Conservation (phyloP, 2,113 vertebrate genomes). For the Coryphaenoides rupestris region DNA sequence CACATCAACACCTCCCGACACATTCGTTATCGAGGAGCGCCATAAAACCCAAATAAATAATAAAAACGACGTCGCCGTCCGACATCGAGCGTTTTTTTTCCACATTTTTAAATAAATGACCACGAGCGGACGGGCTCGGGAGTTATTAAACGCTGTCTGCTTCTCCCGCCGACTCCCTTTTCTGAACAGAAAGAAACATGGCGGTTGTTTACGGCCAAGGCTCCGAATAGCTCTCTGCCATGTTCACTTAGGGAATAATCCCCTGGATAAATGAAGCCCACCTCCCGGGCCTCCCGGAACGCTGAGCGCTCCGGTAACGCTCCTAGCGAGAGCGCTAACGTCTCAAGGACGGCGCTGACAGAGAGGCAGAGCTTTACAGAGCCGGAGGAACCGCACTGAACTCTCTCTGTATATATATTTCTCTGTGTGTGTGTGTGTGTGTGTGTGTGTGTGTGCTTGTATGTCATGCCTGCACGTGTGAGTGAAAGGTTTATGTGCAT, state of each 20-base stretch:
- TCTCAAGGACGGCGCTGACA: background rate
- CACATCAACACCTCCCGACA: too few species aligned
- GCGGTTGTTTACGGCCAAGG: conserved; percentile 15
- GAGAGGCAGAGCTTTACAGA: background rate
- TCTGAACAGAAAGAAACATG: conserved; percentile 12
- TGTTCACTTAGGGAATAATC: background rate
- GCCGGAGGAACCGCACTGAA: too few species aligned
- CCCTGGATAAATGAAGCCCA: background rate
- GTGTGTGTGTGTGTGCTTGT: background rate
- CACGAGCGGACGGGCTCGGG: conserved; percentile 7
- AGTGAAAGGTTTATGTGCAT: background rate
- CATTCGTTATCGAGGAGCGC: too few species aligned
- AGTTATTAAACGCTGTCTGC: conserved; percentile 27
- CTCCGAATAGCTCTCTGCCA: background rate
- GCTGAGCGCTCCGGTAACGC: too few species aligned
- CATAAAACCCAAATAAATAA: too few species aligned
- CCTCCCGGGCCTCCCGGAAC: background rate
- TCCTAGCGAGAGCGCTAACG: too few species aligned
- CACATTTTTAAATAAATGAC: conserved; percentile 4
- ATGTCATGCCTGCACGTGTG: background rate
- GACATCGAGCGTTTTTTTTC: conserved; percentile 17
- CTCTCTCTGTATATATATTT: too few species aligned
- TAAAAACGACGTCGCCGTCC: too few species aligned
- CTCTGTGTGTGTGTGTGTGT: background rate
- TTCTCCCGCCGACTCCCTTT: conserved; percentile 12